Base-by-base conservation (phyloP, 2,797 vertebrate genomes). In the Odontamblyopus lacepedii region DNA sequence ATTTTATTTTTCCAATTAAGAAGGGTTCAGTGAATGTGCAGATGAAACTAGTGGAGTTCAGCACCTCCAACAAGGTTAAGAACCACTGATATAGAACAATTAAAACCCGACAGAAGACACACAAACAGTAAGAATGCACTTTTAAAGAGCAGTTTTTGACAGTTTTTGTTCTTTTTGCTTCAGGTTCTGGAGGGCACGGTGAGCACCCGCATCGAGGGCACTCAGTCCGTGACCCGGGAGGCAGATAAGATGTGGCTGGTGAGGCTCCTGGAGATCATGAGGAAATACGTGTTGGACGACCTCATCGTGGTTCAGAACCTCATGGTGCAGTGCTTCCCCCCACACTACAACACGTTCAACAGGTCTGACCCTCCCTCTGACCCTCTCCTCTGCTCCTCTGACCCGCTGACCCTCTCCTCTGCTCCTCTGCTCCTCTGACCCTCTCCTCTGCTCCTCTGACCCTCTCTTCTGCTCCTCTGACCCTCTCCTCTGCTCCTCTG, bases 201-300 rank as follows among this genome's bases (percentile, higher is more conserved):
- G 70, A 95, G 93, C 77, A 97, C 93, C 0, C 94, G 97, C 65
- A 99, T 99, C 0, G 98, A 99, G 86, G 94, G 96, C 69, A 96
- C 95, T 5, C 98, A 99, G 90, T 87, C 96, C 0, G 96, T 96
- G 75, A 98, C 96, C 0, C 93, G 95, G 59, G 96, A 98, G 73
- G 95, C 93, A 0, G 97, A 99, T 88, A 98, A 97, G 88, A 99
- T 99, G 98, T 99, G 98, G 98, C 94, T 99, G 1, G 97, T 99
- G 68, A 95, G 97, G 32, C 96, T 98, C 59, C 90, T 99, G 23
- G 98, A 99, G 90, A 96, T 99, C 78, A 96, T 95, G 27, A 93
- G 98, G 72, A 97, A 96, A 82, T 98, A 99, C 0, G 95, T 99
- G 44, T 88, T 98, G 30, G 98, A 99, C 27, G 98, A 99, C 81